Evolutionary conservation across 2,113 vertebrate genomes (phyloP).

Genomic region (Cryptoleucopteryx plumbea): DNA sequence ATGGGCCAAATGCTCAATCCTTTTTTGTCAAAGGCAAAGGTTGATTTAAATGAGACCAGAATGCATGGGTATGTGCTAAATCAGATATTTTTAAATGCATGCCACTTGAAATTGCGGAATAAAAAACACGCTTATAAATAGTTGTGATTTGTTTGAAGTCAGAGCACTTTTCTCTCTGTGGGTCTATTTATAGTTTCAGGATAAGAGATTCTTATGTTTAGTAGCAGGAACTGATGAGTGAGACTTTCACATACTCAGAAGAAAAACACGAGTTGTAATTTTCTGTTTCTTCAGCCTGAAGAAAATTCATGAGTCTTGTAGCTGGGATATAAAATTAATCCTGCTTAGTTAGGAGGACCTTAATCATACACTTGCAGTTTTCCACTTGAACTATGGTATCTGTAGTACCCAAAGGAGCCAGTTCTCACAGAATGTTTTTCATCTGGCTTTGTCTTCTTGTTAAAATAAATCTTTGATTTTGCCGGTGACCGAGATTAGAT

Average conservation of each 20-base stretch:
- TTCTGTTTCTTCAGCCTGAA: background rate
- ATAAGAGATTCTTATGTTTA: slow-evolving; percentile 28
- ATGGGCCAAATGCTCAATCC: background rate
- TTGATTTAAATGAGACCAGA: background rate
- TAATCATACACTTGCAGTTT: background rate
- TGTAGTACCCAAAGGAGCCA: background rate
- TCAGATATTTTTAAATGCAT: background rate
- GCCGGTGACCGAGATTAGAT: background rate
- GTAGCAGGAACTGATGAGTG: slow-evolving; percentile 5
- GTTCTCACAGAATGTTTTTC: background rate
- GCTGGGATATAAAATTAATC: slow-evolving; percentile 6
- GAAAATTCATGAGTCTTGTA: slow-evolving; percentile 4
- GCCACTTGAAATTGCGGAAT: background rate
- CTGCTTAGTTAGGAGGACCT: background rate
- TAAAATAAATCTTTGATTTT: background rate
- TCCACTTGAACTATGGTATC: background rate
- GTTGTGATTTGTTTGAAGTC: slow-evolving; percentile 13
- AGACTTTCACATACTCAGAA: background rate
- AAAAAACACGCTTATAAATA: background rate
- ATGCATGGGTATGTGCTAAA: background rate
- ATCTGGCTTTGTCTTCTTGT: background rate
- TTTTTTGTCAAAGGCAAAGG: background rate
- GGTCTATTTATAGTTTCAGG: slow-evolving; percentile 38
- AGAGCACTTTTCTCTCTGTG: slow-evolving; percentile 2
- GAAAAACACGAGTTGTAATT: background rate